A percentile compares a stretch with the other conserved stretches of the same genome.
Evolutionary conservation across 1,140 invertebrate species (phyloP).

Genomic region (Cyclargus thomasi): DNA sequence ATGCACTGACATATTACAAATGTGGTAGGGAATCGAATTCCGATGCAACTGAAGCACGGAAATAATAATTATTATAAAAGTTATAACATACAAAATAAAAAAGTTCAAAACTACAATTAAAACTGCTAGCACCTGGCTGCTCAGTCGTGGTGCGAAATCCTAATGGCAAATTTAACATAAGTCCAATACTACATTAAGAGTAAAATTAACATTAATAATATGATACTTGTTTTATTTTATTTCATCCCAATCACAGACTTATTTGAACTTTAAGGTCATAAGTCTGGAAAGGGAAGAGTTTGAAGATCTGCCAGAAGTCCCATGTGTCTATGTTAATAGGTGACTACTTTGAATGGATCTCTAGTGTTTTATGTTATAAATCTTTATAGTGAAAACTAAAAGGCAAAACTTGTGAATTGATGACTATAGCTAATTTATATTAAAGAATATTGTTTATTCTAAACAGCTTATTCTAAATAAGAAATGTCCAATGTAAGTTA

Average conservation of each 20-base stretch:
- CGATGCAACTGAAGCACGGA: slow-evolving; percentile 40
- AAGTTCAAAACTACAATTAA: slow-evolving; percentile 41
- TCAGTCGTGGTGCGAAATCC: slow-evolving; percentile 43
- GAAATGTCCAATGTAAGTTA: background rate
- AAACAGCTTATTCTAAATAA: slow-evolving; percentile 4
- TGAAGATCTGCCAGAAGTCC: no score
- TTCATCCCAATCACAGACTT: no score
- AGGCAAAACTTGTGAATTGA: no score
- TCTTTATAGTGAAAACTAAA: no score
- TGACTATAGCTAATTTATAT: background rate
- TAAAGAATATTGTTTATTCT: background rate
- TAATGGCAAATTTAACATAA: background rate
- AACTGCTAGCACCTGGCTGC: slow-evolving; percentile 33
- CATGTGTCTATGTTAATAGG: no score
- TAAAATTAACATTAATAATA: no score
- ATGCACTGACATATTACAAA: background rate
- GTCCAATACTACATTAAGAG: background rate
- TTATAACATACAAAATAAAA: slow-evolving; percentile 52
- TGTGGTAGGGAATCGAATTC: background rate
- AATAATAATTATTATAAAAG: slow-evolving; percentile 44
- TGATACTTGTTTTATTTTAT: no score
- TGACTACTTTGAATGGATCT: no score
- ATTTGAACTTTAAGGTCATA: no score
- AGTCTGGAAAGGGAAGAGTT: no score
- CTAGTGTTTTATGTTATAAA: no score